Evolutionary conservation across 2,113 vertebrate genomes (phyloP), one percentile per base, ranked within the genome.

Genomic region (Leucosticte australis): DNA sequence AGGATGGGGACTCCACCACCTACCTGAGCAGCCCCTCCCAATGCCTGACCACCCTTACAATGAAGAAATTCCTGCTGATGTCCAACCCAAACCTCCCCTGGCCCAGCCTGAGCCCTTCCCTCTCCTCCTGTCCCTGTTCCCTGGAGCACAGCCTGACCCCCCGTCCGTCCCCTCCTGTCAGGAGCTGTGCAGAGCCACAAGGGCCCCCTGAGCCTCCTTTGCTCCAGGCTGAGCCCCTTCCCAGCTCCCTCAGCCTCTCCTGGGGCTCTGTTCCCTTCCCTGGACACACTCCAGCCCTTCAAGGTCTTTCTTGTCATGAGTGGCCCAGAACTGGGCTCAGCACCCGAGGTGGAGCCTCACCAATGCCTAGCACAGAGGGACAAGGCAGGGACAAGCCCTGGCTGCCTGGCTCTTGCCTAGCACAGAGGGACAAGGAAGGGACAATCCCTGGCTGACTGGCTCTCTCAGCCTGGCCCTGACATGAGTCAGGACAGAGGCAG

Each of bases 11-110:
- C 33, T 78, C 33, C 8, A 39, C 28, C 28, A 16, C 5, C 46
- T 39, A 10, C 55, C 23, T 62, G 55, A 33, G 10, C 47, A 78
- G 28, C 39, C 15, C n/a, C 23, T 46, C 7, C 28, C 55, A 62
- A 24, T 2, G 14, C 15, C 46, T 62, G 55, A 46, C 6, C 46
- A 23, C 18, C 6, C 33, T 24, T n/a, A 53, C 33, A 6, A 1
- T 24, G n/a, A 5, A 4, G 33, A 62, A 87, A 53, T 78, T 46
- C 8, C 19, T 69, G 0, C 33, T n/a, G 39, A 0, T 87, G 28
- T 1, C 55, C 17, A 46, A 0, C 10, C 46, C 14, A 9, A 19
- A 0, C 10, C n/a, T 76, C 2, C 26, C 23, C 24, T 62, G 20
- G 24, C 14, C 5, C 62, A 53, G 6, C 9, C 15, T 27, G 41